These are phyloP conservation scores for Bombus huntii DNA, from an alignment of 1,140 invertebrate genomes.

Conservation along the genomic window DNA sequence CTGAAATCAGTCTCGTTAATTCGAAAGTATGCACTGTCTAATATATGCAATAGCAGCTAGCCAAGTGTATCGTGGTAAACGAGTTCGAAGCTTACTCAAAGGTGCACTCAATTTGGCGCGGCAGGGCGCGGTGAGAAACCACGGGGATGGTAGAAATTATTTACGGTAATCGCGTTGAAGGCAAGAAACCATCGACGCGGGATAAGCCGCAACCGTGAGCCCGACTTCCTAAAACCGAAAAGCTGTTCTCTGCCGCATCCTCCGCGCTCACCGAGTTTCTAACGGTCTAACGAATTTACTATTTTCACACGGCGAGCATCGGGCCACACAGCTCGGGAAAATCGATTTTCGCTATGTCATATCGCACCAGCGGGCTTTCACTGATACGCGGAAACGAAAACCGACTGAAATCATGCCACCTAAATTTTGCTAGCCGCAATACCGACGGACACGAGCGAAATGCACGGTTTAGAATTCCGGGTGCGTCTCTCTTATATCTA, in stretches of 20 bases:
- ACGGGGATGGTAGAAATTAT: conserved; percentile 1
- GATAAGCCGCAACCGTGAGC: conserved; percentile 1
- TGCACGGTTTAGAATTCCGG: neutral
- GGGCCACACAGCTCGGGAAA: neutral
- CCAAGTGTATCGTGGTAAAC: neutral
- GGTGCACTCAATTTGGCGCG: neutral
- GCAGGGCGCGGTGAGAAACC: neutral
- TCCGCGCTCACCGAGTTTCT: neutral
- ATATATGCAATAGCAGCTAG: too few relatives aligned
- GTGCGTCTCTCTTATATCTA: neutral
- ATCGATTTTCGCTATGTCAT: conserved; percentile 6
- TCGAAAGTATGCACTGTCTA: neutral
- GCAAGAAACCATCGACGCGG: conserved; percentile 15
- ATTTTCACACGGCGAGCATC: neutral
- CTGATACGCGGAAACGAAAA: neutral
- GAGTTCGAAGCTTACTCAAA: neutral
- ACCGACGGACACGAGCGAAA: neutral
- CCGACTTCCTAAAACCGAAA: conserved; percentile 6
- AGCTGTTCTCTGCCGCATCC: neutral
- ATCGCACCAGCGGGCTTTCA: neutral
- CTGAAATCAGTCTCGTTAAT: neutral
- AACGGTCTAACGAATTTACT: conserved; percentile 18
- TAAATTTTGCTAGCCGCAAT: neutral
- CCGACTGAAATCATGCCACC: neutral
- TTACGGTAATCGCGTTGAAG: conserved; percentile 18